Evolutionary conservation across 2,888 invertebrate species (phyloP).

Genomic region (Chloroclysta siterata): DNA sequence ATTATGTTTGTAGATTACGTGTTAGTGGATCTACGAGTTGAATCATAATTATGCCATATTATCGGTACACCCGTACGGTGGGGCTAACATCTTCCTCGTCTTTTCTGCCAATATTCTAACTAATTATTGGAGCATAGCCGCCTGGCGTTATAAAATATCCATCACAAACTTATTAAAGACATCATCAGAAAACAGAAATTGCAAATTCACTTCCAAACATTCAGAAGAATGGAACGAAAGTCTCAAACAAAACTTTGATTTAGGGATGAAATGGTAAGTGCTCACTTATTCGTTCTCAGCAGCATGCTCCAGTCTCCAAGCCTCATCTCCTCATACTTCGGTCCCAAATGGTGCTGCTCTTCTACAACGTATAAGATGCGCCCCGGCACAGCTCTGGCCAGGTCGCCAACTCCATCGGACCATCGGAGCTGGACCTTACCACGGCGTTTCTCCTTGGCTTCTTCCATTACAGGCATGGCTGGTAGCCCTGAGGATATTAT

Average conservation of each 20-base stretch:
- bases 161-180: too few relatives aligned
- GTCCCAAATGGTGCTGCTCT: constrained; percentile 89
- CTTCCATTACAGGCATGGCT: constrained; percentile 85
- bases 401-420: constrained; percentile 75
- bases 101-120: too few relatives aligned
- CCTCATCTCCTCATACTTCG: constrained; percentile 86
- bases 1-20: neutral
- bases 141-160: too few relatives aligned
- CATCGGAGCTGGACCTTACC: constrained; percentile 75
- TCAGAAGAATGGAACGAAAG: too few relatives aligned
- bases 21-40: neutral
- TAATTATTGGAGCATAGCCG: too few relatives aligned
- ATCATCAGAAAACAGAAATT: too few relatives aligned
- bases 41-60: neutral
- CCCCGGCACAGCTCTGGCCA: constrained; percentile 72
- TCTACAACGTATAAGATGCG: constrained; percentile 86
- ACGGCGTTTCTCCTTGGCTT: constrained; percentile 82
- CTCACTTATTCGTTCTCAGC: constrained; percentile 78
- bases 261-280: neutral
- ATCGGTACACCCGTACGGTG: too few relatives aligned
- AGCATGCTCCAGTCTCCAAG: constrained; percentile 88
- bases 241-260: too few relatives aligned
- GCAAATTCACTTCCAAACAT: too few relatives aligned
- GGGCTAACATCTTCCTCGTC: too few relatives aligned
- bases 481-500: constrained; percentile 79